These are phyloP conservation scores for Haliclystus octoradiatus DNA, from an alignment of 30 jellyfish, hydroid and myxozoan species.

Conservation along the genomic window DNA sequence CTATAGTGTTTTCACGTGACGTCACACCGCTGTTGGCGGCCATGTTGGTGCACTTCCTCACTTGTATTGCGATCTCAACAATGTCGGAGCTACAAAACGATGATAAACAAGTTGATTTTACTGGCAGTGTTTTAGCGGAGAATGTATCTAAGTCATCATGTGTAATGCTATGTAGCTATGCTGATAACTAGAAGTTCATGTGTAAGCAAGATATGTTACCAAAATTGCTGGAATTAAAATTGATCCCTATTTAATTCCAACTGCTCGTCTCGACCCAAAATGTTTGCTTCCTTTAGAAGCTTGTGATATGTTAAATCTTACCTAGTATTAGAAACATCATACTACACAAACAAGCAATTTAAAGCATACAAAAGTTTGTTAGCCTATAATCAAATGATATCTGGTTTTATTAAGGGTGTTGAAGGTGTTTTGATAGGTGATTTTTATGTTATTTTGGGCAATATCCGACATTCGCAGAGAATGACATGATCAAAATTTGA, in stretches of 20 bases:
- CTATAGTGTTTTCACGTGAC: too few species aligned
- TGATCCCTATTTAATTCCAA: slow-evolving; percentile 12
- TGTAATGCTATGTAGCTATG: too few species aligned
- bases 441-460: slow-evolving; percentile 5
- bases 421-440: too few species aligned
- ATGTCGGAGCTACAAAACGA: too few species aligned
- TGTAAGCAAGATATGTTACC: neutral
- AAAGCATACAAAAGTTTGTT: slow-evolving; percentile 14
- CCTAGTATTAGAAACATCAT: slow-evolving; percentile 6
- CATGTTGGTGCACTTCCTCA: too few species aligned
- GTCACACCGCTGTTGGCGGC: too few species aligned
- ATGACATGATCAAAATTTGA: slow-evolving; percentile 28
- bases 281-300: slow-evolving; percentile 15
- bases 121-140: too few species aligned
- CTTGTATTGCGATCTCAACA: too few species aligned
- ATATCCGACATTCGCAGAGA: slow-evolving; percentile 15
- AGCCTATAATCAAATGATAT: slow-evolving; percentile 18
- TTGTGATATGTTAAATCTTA: slow-evolving; percentile 4
- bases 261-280: slow-evolving; percentile 6
- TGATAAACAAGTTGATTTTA: too few species aligned
- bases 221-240: slow-evolving; percentile 1
- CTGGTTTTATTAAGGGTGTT: slow-evolving; percentile 17
- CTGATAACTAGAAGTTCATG: too few species aligned
- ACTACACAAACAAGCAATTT: too few species aligned
- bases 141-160: too few species aligned